Evolutionary conservation across 2,888 invertebrate genomes (phyloP), one percentile per base, ranked within the genome.

Genomic region (Hirtodrosophila trivittata): DNA sequence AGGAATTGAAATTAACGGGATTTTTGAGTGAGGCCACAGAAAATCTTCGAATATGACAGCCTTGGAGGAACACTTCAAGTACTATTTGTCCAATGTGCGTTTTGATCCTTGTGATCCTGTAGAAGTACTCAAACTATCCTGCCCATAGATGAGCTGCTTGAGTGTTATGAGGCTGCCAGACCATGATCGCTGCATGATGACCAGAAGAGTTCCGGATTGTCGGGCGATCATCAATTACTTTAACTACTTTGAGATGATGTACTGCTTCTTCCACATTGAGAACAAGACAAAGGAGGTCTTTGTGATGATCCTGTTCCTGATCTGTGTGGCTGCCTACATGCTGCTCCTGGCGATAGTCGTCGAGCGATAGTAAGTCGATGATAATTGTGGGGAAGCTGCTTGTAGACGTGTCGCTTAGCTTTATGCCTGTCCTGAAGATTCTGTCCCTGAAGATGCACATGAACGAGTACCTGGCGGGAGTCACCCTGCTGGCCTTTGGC

Each of bases 221-320:
- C 28, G 45, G 0, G 14, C 33, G 0, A 75, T 78, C 0, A 33
- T 81, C 0, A 59, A 55, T 4, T 65, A 51, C 10, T 77, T 78
- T 12, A 84, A 78, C 30, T 78, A 78, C 52, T 78, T 84, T 3
- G 60, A 84, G 42, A 30, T 78, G 65, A 67, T 78, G 60, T 78
- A 77, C 9, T 78, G 77, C 14, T 7, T 30, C 0, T 42, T 77
- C n/a, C 1, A 52, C 16, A 75, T 78, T 1, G 7, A 46, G 0
- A 12, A 50, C 0, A 54, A 46, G 25, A 0, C 8, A 0, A 26
- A 41, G 0, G 77, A 84, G 37, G 32, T 66, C 6, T 28, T 9
- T 1, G 28, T 57, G 0, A 57, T 71, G 67, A 1, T 49, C 0
- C 0, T 81, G 0, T 57, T 84, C 9, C 0, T 45, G 9, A 0